Conservation (phyloP, 2,888 invertebrate species). For the Caprella mutica region DNA sequence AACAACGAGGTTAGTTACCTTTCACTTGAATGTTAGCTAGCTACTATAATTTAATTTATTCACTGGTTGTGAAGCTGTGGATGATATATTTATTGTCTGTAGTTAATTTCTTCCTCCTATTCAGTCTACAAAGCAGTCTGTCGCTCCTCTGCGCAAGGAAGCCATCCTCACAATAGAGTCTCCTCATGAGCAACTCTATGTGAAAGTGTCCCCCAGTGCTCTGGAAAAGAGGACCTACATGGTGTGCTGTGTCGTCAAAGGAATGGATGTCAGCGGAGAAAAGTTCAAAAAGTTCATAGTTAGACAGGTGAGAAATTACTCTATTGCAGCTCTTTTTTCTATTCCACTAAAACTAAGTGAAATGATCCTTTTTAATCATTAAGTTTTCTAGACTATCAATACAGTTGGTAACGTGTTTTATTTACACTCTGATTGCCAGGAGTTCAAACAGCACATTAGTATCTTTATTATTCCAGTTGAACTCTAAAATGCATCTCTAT, state of each 20-base stretch:
- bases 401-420: no score
- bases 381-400: no score
- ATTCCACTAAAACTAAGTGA: slow-evolving; percentile 2
- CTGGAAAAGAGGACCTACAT: slow-evolving; percentile 56
- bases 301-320: slow-evolving; percentile 44
- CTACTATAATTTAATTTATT: no score
- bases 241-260: slow-evolving; percentile 57
- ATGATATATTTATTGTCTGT: no score
- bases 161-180: no score
- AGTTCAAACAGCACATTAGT: neutral
- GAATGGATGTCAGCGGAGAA: slow-evolving; percentile 51
- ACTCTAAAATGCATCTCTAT: neutral
- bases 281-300: slow-evolving; percentile 66
- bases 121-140: no score
- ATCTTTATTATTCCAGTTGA: neutral
- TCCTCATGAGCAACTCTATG: slow-evolving; percentile 36
- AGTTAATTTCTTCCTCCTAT: no score
- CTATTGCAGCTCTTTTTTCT: slow-evolving; percentile 1
- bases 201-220: slow-evolving; percentile 50
- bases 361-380: slow-evolving; percentile 3
- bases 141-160: no score
- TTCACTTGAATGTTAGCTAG: no score
- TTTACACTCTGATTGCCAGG: no score
- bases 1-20: no score
- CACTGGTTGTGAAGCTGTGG: no score